Evolutionary conservation across 2,113 vertebrate species (phyloP), one percentile per base, ranked within the genome.

Genomic region (Aegypius monachus): DNA sequence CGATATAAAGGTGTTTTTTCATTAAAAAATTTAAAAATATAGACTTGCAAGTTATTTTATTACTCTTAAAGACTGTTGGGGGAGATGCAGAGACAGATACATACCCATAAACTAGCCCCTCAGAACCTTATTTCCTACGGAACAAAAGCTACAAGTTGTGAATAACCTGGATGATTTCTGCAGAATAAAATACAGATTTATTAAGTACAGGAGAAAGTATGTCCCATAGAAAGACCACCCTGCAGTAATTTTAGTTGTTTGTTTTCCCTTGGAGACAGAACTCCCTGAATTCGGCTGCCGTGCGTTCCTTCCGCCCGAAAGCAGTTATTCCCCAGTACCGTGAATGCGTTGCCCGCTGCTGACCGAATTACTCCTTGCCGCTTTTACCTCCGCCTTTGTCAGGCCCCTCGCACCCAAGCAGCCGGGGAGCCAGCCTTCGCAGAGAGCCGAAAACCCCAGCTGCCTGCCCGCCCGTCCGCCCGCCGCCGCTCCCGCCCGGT

Each of bases 201-300:
- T 27, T 3, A 16, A n/a, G 26, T 0, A 4, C 13, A 31, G 7
- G 8, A 40, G 29, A 32, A 26, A 20, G 14, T 4, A 8, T 4
- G 21, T 42, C 63, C 10, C 59, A 5, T 3, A 4, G 55, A 3
- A 29, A 20, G n/a, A 5, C 4, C n/a, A 4, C 34, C 23, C 29
- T 7, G 59, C 59, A 6, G 22, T 17, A 62, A 6, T 7, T 11
- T 23, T 0, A 2, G 19, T 0, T 9, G 61, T 1, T 10, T 21
- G n/a, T 42, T 20, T 11, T 5, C 29, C 66, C 9, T 34, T 0
- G 38, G 27, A 43, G 59, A 8, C 27, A 11, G 53, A 16, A 25
- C 26, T 20, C 48, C 0, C 47, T 0, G 66, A 2, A 19, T 5
- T 2, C 36, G 36, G 36, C 27, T 6, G 26, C 77, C 0, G 34